Conservation (phyloP, 2,113 vertebrate species). For the Helogale parvula region DNA sequence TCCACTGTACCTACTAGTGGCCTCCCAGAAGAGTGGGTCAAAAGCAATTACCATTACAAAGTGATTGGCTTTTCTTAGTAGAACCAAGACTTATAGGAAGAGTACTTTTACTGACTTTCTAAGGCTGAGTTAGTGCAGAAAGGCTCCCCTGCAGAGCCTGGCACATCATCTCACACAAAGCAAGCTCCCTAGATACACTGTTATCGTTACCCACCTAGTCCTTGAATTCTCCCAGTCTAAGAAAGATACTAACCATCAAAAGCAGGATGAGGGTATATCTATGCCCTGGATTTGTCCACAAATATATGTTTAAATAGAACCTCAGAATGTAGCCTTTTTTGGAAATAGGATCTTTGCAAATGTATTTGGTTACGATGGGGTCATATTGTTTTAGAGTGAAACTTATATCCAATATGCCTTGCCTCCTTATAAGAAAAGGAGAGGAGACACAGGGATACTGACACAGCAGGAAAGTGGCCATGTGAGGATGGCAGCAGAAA, state of each 20-base stretch:
- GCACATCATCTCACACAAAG: background rate
- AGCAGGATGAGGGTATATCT: background rate
- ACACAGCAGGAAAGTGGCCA: background rate
- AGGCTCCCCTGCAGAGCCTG: background rate
- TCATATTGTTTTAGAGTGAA: background rate
- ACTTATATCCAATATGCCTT: background rate
- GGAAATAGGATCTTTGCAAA: background rate
- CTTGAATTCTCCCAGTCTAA: background rate
- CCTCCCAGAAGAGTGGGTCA: constrained; percentile 58
- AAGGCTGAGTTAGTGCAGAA: background rate
- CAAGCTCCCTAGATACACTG: background rate
- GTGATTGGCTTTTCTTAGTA: constrained; percentile 38
- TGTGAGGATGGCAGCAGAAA: background rate
- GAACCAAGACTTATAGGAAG: background rate
- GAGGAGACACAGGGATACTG: background rate
- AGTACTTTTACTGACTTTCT: background rate
- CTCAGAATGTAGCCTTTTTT: background rate
- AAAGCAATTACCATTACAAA: constrained; percentile 67
- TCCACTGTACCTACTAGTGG: constrained; percentile 33
- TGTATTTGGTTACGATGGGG: background rate
- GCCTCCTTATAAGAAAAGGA: background rate
- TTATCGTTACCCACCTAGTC: background rate
- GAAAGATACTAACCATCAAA: background rate
- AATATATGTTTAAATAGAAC: background rate
- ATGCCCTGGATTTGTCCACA: background rate